Base-by-base conservation (phyloP, 1,140 invertebrate genomes). In the Drosophila lacertosa region DNA sequence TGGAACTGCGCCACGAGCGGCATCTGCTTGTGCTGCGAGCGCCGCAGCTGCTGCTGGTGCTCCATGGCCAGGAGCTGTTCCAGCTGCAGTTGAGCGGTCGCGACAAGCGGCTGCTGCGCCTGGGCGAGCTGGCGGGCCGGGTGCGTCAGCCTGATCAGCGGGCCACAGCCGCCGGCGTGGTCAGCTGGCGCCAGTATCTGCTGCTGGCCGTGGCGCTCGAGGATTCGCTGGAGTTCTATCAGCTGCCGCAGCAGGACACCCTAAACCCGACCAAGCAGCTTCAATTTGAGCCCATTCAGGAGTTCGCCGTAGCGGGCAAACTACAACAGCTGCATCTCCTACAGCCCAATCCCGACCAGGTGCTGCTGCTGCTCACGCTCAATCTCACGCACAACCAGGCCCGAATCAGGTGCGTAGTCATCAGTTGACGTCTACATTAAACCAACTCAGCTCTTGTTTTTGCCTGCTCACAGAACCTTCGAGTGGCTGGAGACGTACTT, bases 401-500 rank as follows among this genome's bases (percentile, higher is more conserved):
- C 32, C 82, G 72, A 33, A 68, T 59, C 48, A 82, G 66, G 77
- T 89, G 39, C 10, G 77, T 54, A 2, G 1, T 22, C 4, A 20
- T 7, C 2, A 0, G 11, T 0, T 11, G 4, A 4, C n/a, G 15
- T 15, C 3, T 3, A 47, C 13, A 39, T 0, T 15, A 10, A 45
- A 15, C 7, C 9, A n/a, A n/a, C n/a, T 0, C 18, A 3, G 11
- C n/a, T 5, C 24, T 26, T 6, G 1, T 1, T 6, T 29, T 33
- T 1, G 6, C 2, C 35, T 15, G 4, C n/a, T 7, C n/a, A 1
- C 35, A 90, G 89, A 57, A 84, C 89, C 11, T 90, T 74, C 22
- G 86, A 89, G 44, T 91, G 89, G 89, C 58, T 78, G 51, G 77
- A 91, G 24, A 72, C 82, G 1, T 89, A 78, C 51, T 91, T 91